These are phyloP conservation scores for Tetramorium bicarinatum DNA, from an alignment of 2,888 invertebrate genomes.

Conservation along the genomic window DNA sequence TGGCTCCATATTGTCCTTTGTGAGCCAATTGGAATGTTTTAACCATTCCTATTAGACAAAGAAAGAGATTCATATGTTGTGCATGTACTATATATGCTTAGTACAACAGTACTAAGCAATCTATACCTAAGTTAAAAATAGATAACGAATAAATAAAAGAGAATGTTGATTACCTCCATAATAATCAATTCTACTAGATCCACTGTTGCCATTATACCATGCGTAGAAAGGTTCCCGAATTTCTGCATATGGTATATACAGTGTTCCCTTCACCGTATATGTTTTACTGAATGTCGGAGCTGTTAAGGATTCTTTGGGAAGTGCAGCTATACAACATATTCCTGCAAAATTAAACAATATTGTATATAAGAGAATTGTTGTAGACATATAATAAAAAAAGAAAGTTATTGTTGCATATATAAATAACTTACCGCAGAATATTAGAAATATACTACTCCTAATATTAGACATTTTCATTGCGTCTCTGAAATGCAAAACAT, in stretches of 20 bases:
- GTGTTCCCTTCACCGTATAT: slow-evolving; percentile 92
- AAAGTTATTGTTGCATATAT: neutral
- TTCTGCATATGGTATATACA: slow-evolving; percentile 97
- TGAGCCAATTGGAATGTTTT: slow-evolving; percentile 94
- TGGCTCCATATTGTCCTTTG: slow-evolving; percentile 90
- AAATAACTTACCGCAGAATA: slow-evolving; percentile 44
- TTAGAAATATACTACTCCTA: slow-evolving; percentile 16
- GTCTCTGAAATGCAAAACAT: slow-evolving; percentile 31
- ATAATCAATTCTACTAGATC: slow-evolving; percentile 96
- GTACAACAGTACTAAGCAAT: neutral
- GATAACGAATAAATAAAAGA: slow-evolving; percentile 1
- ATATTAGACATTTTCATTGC: slow-evolving; percentile 23
- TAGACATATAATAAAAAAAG: neutral
- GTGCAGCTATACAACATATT: neutral
- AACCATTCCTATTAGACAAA: slow-evolving; percentile 90
- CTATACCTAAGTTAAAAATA: slow-evolving; percentile 10
- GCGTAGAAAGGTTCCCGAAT: slow-evolving; percentile 96
- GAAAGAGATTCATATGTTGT: neutral
- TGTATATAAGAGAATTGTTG: neutral
- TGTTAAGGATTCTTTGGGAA: neutral
- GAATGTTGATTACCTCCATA: slow-evolving; percentile 90
- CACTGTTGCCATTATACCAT: slow-evolving; percentile 93
- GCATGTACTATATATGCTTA: neutral
- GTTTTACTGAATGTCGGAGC: slow-evolving; percentile 91
- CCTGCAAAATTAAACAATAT: slow-evolving; percentile 22